A percentile compares a stretch with the other conserved stretches of the same genome.
Conservation (phyloP, 1,140 invertebrate species). For the Phortica variegata region DNA sequence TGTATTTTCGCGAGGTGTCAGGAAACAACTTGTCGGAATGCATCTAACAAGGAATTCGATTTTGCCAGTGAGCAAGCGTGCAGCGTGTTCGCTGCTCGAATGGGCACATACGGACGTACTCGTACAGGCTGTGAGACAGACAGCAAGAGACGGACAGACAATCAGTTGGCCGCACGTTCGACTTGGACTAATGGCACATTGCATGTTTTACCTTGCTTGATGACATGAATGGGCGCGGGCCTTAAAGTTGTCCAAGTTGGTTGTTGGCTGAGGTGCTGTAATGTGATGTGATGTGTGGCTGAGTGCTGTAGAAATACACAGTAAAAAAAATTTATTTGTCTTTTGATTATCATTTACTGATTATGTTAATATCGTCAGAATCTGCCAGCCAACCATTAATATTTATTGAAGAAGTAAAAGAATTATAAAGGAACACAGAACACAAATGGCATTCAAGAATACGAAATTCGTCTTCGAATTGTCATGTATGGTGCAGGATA, state of each 20-base stretch:
- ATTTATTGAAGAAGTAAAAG: no score
- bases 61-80: slow-evolving; percentile 26
- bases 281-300: background rate
- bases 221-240: slow-evolving; percentile 56
- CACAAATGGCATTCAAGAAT: no score
- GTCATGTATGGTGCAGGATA: no score
- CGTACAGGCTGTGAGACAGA: no score
- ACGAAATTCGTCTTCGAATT: no score
- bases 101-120: background rate
- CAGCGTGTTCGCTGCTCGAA: no score
- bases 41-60: slow-evolving; percentile 57
- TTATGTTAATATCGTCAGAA: no score
- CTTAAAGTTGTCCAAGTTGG: slow-evolving; percentile 20
- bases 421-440: no score
- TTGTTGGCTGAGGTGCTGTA: background rate
- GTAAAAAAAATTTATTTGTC: no score
- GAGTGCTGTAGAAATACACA: background rate
- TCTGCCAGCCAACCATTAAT: no score
- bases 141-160: no score
- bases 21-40: slow-evolving; percentile 57
- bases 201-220: slow-evolving; percentile 56
- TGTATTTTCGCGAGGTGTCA: slow-evolving; percentile 54
- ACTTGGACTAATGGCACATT: slow-evolving; percentile 49
- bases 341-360: no score
- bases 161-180: slow-evolving; percentile 18